Evolutionary conservation across 2,888 invertebrate genomes (phyloP), one percentile per base, ranked within the genome.

Genomic region (Lottia scabra): DNA sequence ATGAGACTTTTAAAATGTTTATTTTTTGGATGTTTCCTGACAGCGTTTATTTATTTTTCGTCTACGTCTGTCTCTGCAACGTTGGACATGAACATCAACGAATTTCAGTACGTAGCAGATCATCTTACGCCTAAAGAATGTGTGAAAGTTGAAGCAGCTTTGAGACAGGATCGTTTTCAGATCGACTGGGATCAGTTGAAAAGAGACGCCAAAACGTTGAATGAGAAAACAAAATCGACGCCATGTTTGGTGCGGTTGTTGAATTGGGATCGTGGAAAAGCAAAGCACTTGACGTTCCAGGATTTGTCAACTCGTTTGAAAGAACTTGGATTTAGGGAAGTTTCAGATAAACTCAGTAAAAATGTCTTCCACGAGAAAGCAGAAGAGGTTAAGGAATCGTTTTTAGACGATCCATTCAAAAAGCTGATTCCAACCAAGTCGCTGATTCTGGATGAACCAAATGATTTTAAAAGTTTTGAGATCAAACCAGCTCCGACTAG

Each of bases 61-160:
- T 65, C 63, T 8, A 48, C 19, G n/a, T 63, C 15, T 44, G 65
- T 43, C 65, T 62, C 26, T n/a, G 68, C 65, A 26, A 81, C 81
- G 1, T 73, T 80, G n/a, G 86, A 86, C 67, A 63, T 87, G 63
- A 87, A 86, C 71, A 78, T 81, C 43, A 82, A 82, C 56, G 81
- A 87, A 71, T 64, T 87, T n/a, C 83, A 84, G 68, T 82, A 79
- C 67, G 79, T 87, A 8, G 80, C 87, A 1, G 84, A 86, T 68
- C 84, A 85, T 69, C 74, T 87, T 38, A 76, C 79, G 5, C 27
- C 43, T 38, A 67, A 75, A 2, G 84, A 86, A 71, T 87, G 87
- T 68, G 72, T 72, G 13, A 71, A 74, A n/a, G 74, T 87, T 1
- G 73, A 81, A 3, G 75, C 76, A 12, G 80, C 82, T 27, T 75